A percentile compares a stretch with the other conserved stretches of the same genome.
phyloP scores from a whole-genome alignment of 1,140 invertebrate genomes.

The Acromyrmex echinatior region DNA sequence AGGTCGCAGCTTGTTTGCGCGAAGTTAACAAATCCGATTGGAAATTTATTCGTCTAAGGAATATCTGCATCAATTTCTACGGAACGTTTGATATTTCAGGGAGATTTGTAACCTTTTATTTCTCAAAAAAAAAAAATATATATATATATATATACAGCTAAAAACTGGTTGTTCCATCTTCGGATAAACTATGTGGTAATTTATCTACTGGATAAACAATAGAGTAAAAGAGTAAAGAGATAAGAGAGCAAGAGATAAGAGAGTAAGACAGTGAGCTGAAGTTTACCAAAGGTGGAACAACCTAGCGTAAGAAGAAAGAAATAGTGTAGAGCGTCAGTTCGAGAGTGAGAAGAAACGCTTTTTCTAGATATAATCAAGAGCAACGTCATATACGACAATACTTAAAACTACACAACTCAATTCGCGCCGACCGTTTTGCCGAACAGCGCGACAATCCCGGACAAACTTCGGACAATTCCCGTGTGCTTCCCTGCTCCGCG shows the following conservation, averaged over 20 bases:
- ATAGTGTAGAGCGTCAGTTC: not conserved
- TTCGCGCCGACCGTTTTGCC: slow-evolving; percentile 6
- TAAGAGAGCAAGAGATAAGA: too few relatives aligned
- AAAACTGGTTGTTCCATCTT: too few relatives aligned
- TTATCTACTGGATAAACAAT: too few relatives aligned
- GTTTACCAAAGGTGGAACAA: too few relatives aligned
- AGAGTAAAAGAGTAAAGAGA: too few relatives aligned
- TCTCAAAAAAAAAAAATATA: not conserved
- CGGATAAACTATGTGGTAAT: too few relatives aligned
- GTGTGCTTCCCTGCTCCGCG: slow-evolving; percentile 6
- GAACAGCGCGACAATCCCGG: not conserved
- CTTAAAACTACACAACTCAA: slow-evolving; percentile 34
- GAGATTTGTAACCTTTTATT: not conserved
- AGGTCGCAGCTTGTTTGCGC: slow-evolving; percentile 10
- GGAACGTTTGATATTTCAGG: not conserved
- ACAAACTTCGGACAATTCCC: slow-evolving; percentile 49
- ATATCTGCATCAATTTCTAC: not conserved
- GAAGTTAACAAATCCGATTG: not conserved
- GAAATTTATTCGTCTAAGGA: not conserved
- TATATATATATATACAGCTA: too few relatives aligned
- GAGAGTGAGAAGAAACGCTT: not conserved
- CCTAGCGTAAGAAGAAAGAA: not conserved
- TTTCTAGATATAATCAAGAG: not conserved
- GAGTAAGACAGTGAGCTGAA: too few relatives aligned
- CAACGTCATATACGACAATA: not conserved